Conservation (phyloP, 2,888 invertebrate genomes). For the Iselma pallidipennis region DNA sequence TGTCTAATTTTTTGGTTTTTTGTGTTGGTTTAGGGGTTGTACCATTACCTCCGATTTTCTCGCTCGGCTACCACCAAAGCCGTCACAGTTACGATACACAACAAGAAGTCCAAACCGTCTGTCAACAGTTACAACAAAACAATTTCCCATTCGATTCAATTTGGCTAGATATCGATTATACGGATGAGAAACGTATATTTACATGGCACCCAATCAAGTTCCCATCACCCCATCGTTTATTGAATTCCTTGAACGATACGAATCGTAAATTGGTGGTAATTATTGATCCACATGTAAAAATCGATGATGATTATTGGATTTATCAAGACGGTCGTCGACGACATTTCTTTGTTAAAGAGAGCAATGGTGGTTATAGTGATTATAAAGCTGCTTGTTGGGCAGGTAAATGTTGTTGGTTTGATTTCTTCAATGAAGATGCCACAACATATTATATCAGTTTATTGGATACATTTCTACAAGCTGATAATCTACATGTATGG, state of each 20-base stretch:
- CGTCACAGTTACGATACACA: constrained; percentile 90
- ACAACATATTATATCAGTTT: constrained; percentile 73
- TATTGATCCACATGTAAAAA: constrained; percentile 96
- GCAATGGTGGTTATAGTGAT: constrained; percentile 82
- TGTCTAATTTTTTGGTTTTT: constrained; percentile 58
- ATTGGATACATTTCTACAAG: constrained; percentile 67
- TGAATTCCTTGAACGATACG: constrained; percentile 82
- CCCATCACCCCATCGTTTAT: constrained; percentile 60
- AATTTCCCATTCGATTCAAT: constrained; percentile 94
- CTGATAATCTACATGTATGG: constrained; percentile 87
- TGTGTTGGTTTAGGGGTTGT: constrained; percentile 47
- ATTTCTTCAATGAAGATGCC: constrained; percentile 86
- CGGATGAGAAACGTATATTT: constrained; percentile 76
- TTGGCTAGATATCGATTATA: constrained; percentile 99
- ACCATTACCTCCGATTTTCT: constrained; percentile 63
- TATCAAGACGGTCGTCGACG: constrained; percentile 81
- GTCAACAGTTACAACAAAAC: constrained; percentile 80
- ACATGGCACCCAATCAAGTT: constrained; percentile 94
- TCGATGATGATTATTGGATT: constrained; percentile 82
- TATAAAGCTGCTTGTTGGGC: constrained; percentile 97
- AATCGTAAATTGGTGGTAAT: constrained; percentile 88
- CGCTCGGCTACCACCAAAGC: constrained; percentile 42
- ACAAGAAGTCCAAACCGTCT: constrained; percentile 82
- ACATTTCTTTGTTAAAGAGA: constrained; percentile 82
- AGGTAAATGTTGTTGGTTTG: constrained; percentile 88